Evolutionary conservation across 2,113 vertebrate genomes (phyloP), one percentile per base, ranked within the genome.

Genomic region (Cervus canadensis): DNA sequence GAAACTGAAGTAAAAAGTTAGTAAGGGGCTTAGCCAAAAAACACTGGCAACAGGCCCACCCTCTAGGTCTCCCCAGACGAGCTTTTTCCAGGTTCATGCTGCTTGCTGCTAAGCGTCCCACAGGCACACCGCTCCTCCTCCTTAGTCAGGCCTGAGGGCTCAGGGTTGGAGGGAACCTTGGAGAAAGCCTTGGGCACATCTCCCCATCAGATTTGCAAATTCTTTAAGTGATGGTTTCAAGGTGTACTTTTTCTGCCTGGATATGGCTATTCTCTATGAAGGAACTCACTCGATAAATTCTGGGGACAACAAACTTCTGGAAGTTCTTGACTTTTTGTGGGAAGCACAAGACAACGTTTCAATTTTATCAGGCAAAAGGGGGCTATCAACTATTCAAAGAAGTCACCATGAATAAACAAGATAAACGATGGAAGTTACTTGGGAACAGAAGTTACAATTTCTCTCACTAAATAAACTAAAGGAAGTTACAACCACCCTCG

Each of bases 291-390:
- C 3, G 2, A 54, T 25, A 71, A 90, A 79, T 13, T 28, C 5
- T 60, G 23, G 60, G 5, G 40, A 90, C 62, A 92, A 64, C 56
- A 30, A 96, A 90, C 52, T 90, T 95, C 36, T 93, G 7, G 30
- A 94, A 97, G 81, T 76, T 95, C 48, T 94, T 76, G 60, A 45
- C 50, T 84, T 96, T 89, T 57, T 87, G 62, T 62, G 48, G 85
- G 30, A 12, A 82, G 91, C 14, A 79, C 79, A 87, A 94, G 88
- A 56, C 67, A 92, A 48, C 54, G 89, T 85, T 92, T 93, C 56
- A 56, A 88, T 91, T 87, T 74, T 40, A 91, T 93, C 60, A 96
- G 59, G 10, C 82, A 96, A 95, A 95, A 94, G 33, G 52, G 89
- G 52, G 28, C 88, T 43, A 83, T 76, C 57, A 71, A 88, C 78